A percentile compares a stretch with the other conserved stretches of the same genome.
Evolutionary conservation across 2,888 invertebrate genomes (phyloP).

Genomic region (Eumacrocentrus americanus): DNA sequence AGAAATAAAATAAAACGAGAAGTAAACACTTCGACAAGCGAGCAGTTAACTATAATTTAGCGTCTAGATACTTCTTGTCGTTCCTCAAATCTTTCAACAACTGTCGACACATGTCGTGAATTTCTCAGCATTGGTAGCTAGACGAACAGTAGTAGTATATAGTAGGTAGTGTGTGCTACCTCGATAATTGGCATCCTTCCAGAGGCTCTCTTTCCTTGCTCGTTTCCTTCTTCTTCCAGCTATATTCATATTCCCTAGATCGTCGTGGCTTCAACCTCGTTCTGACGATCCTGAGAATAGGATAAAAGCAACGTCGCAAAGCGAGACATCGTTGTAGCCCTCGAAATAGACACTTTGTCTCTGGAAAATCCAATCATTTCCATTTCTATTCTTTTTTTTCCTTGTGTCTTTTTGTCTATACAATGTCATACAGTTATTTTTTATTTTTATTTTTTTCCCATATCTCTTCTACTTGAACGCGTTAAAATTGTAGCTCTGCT

Average conservation of each 20-base stretch:
- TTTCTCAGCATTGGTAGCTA: conserved; percentile 30
- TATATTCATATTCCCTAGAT: conserved; percentile 46
- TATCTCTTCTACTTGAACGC: too few relatives aligned
- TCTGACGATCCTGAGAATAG: conserved; percentile 17
- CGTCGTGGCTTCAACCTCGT: conserved; percentile 17
- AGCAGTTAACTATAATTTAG: too few relatives aligned
- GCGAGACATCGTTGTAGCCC: background rate
- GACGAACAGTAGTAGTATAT: too few relatives aligned
- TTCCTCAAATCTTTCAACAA: too few relatives aligned
- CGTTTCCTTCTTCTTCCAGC: conserved; percentile 40
- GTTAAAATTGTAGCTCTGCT: too few relatives aligned
- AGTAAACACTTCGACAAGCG: too few relatives aligned
- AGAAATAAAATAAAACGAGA: conserved; percentile 1
- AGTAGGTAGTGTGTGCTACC: conserved; percentile 19
- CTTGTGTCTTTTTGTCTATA: background rate
- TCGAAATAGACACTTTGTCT: background rate
- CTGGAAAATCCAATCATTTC: background rate
- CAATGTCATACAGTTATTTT: background rate
- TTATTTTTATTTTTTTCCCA: background rate
- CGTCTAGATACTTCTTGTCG: too few relatives aligned
- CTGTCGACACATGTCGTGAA: conserved; percentile 37
- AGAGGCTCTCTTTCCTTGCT: conserved; percentile 31
- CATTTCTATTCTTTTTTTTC: too few relatives aligned
- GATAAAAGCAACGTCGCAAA: conserved; percentile 5
- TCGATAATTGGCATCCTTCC: conserved; percentile 47